These are phyloP conservation scores for Onthophagus taurus DNA, from an alignment of 1,140 invertebrate genomes.

Conservation along the genomic window DNA sequence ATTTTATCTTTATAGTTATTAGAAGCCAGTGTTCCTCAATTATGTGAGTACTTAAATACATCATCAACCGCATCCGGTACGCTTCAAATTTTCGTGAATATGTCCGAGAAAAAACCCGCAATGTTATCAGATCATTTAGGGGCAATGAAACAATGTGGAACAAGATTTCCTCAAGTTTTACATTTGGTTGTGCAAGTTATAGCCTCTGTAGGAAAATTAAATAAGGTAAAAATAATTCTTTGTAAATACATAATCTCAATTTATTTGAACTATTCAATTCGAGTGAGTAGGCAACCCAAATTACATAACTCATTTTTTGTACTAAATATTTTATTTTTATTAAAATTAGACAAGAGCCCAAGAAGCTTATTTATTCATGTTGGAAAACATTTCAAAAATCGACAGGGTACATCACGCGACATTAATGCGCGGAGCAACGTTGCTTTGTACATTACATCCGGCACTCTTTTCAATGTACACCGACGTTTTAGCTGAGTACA, in stretches of 20 bases:
- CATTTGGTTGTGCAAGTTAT: conserved; percentile 56
- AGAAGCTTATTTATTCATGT: conserved; percentile 68
- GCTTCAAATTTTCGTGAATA: conserved; percentile 67
- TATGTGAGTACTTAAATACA: conserved; percentile 60
- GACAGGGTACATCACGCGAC: conserved; percentile 60
- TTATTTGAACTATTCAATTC: too few species aligned
- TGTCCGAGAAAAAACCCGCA: conserved; percentile 57
- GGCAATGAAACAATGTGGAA: conserved; percentile 56
- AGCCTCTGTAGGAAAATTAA: conserved; percentile 51
- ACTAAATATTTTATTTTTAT: conserved; percentile 14
- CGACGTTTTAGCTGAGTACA: conserved; percentile 61
- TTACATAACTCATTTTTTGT: conserved; percentile 1
- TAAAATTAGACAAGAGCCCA: conserved; percentile 58
- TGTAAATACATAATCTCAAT: too few species aligned
- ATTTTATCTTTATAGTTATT: conserved; percentile 47
- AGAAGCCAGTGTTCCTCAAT: conserved; percentile 64
- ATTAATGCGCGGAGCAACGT: conserved; percentile 65
- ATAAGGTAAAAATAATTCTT: conserved; percentile 41
- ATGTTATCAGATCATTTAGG: conserved; percentile 58
- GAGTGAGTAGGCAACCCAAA: conserved; percentile 6
- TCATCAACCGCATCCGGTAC: conserved; percentile 48
- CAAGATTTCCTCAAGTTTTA: conserved; percentile 55
- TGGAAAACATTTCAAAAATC: conserved; percentile 58
- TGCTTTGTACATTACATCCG: conserved; percentile 65
- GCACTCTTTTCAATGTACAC: conserved; percentile 67